Evolutionary conservation across 2,113 vertebrate genomes (phyloP).

Genomic region (Caranx ignobilis): DNA sequence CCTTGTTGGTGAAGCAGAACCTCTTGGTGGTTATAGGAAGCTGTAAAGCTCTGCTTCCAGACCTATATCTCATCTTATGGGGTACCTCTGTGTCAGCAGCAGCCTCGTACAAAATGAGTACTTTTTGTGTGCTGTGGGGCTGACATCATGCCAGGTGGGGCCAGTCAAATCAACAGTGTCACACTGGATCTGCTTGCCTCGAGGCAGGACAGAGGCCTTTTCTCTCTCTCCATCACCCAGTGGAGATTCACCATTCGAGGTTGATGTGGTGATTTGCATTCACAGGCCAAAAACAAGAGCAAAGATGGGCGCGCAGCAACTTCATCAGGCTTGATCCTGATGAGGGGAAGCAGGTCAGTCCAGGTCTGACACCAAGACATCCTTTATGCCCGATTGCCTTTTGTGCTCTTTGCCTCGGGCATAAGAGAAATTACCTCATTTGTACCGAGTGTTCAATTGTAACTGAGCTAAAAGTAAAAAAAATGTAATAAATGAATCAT

Average conservation of each 20-base stretch:
- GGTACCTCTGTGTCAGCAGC: slow-evolving; percentile 6
- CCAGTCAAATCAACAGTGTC: slow-evolving; percentile 1
- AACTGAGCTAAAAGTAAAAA: not conserved
- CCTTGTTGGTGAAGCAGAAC: not conserved
- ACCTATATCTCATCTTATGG: not conserved
- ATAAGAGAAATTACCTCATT: not conserved
- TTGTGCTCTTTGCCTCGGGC: not conserved
- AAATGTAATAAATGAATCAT: not conserved
- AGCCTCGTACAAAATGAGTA: not conserved
- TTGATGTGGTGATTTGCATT: slow-evolving; percentile 28
- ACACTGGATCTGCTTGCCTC: slow-evolving; percentile 34
- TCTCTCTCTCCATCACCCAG: slow-evolving; percentile 12
- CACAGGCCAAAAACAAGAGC: slow-evolving; percentile 3
- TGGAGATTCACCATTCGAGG: slow-evolving; percentile 15
- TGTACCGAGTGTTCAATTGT: not conserved
- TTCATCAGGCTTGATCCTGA: not conserved
- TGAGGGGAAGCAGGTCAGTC: not conserved
- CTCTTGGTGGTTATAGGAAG: not conserved
- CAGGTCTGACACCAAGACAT: not conserved
- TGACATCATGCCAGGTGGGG: slow-evolving; percentile 20
- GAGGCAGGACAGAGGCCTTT: slow-evolving; percentile 20
- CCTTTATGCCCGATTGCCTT: not conserved
- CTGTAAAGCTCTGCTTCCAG: slow-evolving; percentile 13
- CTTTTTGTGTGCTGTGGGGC: not conserved
- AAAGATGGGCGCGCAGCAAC: slow-evolving; percentile 26